Base-by-base conservation (phyloP, 2,888 invertebrate genomes). In the Drosophila bunnanda region DNA sequence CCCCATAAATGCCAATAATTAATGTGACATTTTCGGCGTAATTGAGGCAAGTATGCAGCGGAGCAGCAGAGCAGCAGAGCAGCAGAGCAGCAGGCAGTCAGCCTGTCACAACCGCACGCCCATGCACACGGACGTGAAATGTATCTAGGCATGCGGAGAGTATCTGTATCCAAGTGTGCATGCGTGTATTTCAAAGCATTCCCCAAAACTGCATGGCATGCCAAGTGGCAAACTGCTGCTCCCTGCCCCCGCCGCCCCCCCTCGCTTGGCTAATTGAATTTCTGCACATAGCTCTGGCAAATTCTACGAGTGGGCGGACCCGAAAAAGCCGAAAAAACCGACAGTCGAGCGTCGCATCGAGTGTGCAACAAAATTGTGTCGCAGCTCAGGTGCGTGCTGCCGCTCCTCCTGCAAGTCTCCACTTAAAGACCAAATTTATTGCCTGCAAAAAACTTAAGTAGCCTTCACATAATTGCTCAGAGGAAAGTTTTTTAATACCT, bases 1-100 rank as follows among this genome's bases (percentile, higher is more conserved):
- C 87, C 80, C 72, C 83, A 84, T 82, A 89, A 84, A 89, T 85
- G 89, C 89, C 84, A 80, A 82, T 84, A 86, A 89, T 86, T 86
- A 88, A 89, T 85, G 84, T 85, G 87, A 88, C 84, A 85, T 89
- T 87, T 88, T 85, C 70, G 76, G 68, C 82, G 78, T 85, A 83
- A 83, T 83, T 88, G 86, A 82, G 73, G 78, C 80, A 68, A 67
- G 62, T 75, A 86, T 86, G 80, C 73, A 72, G 66, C 81, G 54
- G 34, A 34, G 32, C 46, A 67, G 25, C 25, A 44, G 43, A 43
- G 41, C 20, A 25, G 46, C 32, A 41, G 60, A 62, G 59, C 44
- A 36, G 36, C 5, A 17, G 9, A n/a, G 43, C 22, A 30, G 48
- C 46, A 30, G 43, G 43, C 43, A 66, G 43, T 28, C 20, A 54